A percentile compares a stretch with the other conserved stretches of the same genome.
Evolutionary conservation across 2,113 vertebrate genomes (phyloP).

Genomic region (Halcyon senegalensis): DNA sequence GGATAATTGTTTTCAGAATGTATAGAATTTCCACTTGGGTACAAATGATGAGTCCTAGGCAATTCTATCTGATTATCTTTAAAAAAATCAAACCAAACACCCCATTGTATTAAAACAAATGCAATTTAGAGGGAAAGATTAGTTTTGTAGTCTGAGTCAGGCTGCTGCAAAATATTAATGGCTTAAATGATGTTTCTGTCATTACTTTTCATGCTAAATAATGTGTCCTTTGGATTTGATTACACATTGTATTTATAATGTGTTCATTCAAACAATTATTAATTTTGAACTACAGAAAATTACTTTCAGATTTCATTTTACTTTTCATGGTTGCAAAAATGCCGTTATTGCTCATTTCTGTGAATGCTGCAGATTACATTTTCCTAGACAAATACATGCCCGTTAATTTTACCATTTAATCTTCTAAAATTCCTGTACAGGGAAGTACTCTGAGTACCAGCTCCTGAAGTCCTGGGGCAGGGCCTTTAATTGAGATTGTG

Average conservation of each 20-base stretch:
- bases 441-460: not conserved
- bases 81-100: not conserved
- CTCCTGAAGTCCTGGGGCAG: not conserved
- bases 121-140: not conserved
- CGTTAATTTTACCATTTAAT: not conserved
- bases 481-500: not conserved
- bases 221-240: not conserved
- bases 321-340: not conserved
- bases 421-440: not conserved
- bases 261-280: not conserved
- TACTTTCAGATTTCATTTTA: not conserved
- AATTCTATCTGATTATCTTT: not conserved
- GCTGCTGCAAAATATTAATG: not conserved
- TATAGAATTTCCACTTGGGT: not conserved
- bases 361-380: not conserved
- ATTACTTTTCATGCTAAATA: not conserved
- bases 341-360: not conserved
- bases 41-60: not conserved
- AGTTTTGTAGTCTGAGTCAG: not conserved
- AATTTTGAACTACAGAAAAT: not conserved
- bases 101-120: not conserved
- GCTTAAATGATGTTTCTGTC: not conserved
- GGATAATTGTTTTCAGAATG: not conserved
- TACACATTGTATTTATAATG: not conserved
- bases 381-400: not conserved